These are phyloP conservation scores for Vireo griseus DNA, from an alignment of 2,797 vertebrate genomes.

Conservation along the genomic window DNA sequence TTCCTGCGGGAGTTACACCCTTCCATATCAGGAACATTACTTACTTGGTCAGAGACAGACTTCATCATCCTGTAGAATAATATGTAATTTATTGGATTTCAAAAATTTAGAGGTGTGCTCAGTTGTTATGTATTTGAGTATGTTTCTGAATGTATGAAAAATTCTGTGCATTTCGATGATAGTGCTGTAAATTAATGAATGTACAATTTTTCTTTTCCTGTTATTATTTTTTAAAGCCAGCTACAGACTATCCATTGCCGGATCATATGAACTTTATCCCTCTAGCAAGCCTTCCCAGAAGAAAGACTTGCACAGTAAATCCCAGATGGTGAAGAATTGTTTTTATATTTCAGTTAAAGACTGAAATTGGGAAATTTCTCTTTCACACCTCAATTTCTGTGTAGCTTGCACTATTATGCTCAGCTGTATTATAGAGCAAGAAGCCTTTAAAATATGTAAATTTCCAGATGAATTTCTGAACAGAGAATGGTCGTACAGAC, in stretches of 20 bases:
- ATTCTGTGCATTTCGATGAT: neutral
- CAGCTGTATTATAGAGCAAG: conserved; percentile 49
- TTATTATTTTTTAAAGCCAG: neutral
- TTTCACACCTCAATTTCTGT: conserved; percentile 54
- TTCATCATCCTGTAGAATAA: neutral
- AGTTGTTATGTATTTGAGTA: neutral
- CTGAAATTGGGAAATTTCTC: conserved; percentile 51
- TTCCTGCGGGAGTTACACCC: neutral
- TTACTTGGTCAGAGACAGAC: neutral
- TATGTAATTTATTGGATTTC: neutral
- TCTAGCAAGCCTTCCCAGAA: conserved; percentile 24
- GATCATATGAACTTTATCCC: conserved; percentile 21
- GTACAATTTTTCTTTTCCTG: neutral
- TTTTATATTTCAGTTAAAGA: conserved; percentile 54
- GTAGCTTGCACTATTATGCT: conserved; percentile 47
- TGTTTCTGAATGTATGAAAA: neutral
- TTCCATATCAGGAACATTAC: neutral
- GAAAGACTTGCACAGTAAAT: conserved; percentile 27
- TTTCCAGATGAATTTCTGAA: conserved; percentile 55
- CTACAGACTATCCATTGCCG: neutral
- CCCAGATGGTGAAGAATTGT: conserved; percentile 41
- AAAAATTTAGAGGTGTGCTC: neutral
- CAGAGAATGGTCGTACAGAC: conserved; percentile 45
- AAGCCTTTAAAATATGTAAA: conserved; percentile 57
- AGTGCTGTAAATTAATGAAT: neutral